A percentile compares a stretch with the other conserved stretches of the same genome.
phyloP scores from a whole-genome alignment of 2,797 vertebrate species.

The Hirundo rustica region DNA sequence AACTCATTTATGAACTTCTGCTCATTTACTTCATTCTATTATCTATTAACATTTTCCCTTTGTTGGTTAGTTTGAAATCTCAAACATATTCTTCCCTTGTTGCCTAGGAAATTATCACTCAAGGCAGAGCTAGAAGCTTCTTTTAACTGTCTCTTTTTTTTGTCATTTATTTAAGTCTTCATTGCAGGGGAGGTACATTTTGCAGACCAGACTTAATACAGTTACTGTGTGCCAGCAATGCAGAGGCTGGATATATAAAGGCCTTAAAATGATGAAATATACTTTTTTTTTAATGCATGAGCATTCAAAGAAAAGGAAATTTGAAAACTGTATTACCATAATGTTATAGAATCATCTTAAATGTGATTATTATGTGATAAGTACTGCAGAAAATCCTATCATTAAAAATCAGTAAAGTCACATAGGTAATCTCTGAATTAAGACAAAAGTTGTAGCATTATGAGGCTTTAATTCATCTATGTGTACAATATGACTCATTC shows the following conservation, averaged over 20 bases:
- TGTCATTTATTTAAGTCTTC: background rate
- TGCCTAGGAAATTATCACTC: constrained; percentile 68
- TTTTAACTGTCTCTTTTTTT: constrained; percentile 1
- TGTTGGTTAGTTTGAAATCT: constrained; percentile 45
- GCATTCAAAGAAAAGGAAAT: background rate
- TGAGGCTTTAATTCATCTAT: background rate
- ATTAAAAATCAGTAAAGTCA: background rate
- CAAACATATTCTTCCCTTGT: constrained; percentile 41
- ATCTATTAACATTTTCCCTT: constrained; percentile 41
- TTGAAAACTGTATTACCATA: background rate
- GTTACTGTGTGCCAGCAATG: background rate
- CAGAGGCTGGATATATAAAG: background rate
- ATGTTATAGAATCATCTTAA: background rate
- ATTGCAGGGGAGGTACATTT: background rate
- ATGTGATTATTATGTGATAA: background rate
- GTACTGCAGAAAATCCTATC: background rate
- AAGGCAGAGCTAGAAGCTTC: constrained; percentile 29
- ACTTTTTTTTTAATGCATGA: background rate
- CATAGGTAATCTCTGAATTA: background rate
- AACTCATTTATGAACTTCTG: constrained; percentile 31
- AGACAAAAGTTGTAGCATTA: background rate
- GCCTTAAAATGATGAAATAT: background rate
- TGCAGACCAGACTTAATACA: background rate
- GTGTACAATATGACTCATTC: background rate
- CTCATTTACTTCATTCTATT: background rate